Evolutionary conservation across 2,888 invertebrate species (phyloP), one percentile per base, ranked within the genome.

Genomic region (Ophraella communa): DNA sequence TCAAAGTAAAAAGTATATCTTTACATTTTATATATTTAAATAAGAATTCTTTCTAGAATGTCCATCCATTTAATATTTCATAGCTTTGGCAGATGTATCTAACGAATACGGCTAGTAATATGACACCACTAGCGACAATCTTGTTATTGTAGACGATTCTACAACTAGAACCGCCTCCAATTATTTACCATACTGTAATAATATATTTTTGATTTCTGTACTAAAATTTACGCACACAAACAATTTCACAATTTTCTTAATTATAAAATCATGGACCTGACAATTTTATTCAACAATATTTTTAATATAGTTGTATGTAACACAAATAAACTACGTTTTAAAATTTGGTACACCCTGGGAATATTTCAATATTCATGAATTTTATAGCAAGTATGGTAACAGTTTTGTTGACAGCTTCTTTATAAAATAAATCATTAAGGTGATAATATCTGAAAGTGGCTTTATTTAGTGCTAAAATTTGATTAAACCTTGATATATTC

Each of bases 201-300:
- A 74, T 77, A 78, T 78, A 74, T 78, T 80, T 81, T 81, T 59
- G 80, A 81, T 80, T 81, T 80, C 81, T 79, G 79, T 81, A 81
- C 81, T 81, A 82, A 81, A 81, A 82, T 79, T 81, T 81, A 79
- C 80, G 78, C 79, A 81, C 81, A 81, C 78, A 79, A 80, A 81
- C 78, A 79, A 74, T 76, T 78, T 78, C 78, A 80, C 77, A 77
- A 74, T 75, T 76, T 78, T 73, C 76, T 76, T 78, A 78, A 75
- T 74, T 73, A 73, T 77, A 77, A 66, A 73, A 73, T 74, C 72
- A 76, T 77, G 77, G 75, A 78, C 77, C 74, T 78, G 76, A 75
- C 74, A 74, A 10, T 65, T 62, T 67, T 52, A 55, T 65, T 67
- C 42, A 58, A 68, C 64, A 49, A 49, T 51, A 33, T 59, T 59